phyloP scores from a whole-genome alignment of 2,888 invertebrate genomes.

The Podotricha telesiphe region DNA sequence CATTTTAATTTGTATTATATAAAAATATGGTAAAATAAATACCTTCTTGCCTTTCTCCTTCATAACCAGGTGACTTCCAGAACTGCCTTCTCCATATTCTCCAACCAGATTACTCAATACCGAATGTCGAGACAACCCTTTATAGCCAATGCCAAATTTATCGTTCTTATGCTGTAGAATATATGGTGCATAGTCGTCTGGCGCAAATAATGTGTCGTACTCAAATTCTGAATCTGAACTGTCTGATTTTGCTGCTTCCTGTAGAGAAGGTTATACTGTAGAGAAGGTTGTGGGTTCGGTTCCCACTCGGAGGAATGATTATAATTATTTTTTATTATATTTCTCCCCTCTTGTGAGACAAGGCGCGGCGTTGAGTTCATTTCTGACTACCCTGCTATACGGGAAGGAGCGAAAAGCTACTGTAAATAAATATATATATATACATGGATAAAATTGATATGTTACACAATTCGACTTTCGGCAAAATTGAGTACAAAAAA shows the following conservation, averaged over 20 bases:
- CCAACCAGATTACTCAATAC: conserved; percentile 76
- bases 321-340: no score
- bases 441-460: no score
- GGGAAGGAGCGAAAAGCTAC: no score
- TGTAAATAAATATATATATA: no score
- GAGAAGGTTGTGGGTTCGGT: no score
- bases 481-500: no score
- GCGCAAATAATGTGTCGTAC: conserved; percentile 87
- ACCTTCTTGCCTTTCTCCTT: conserved; percentile 78
- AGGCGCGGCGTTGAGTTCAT: no score
- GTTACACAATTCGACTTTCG: no score
- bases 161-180: conserved; percentile 90
- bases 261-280: conserved; percentile 24
- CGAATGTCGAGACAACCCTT: conserved; percentile 87
- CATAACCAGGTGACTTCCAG: conserved; percentile 69
- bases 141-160: conserved; percentile 91
- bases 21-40: not conserved
- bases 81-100: conserved; percentile 59
- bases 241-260: conserved; percentile 55
- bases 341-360: no score
- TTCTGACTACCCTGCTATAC: no score
- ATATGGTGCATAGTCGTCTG: conserved; percentile 91
- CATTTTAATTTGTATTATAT: no score
- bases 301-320: no score
- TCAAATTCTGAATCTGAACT: conserved; percentile 80